A percentile compares a stretch with the other conserved stretches of the same genome.
phyloP scores from a whole-genome alignment of 2,797 vertebrate species.

The Lateolabrax maculatus region DNA sequence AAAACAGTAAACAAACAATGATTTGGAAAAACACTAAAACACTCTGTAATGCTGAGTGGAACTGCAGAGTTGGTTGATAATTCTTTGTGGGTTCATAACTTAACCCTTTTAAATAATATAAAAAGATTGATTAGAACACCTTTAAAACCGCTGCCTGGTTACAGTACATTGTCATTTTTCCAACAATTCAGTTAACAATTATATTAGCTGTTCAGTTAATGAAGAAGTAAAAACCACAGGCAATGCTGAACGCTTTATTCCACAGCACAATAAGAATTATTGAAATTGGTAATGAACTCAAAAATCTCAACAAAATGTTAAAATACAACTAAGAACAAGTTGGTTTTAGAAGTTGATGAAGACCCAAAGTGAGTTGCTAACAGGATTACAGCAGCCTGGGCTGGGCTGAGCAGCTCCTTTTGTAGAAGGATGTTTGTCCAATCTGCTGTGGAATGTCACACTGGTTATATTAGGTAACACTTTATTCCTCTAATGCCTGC shows the following conservation, averaged over 20 bases:
- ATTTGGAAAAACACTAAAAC: no score
- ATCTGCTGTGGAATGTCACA: conserved; percentile 20
- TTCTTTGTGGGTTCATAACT: conserved; percentile 4
- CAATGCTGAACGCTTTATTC: neutral
- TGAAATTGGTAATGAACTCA: neutral
- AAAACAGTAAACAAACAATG: neutral
- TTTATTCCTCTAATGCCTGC: neutral
- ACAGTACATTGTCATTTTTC: neutral
- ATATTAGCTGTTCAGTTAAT: no score
- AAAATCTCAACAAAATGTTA: neutral
- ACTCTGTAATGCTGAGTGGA: neutral
- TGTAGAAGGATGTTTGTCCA: conserved; percentile 20
- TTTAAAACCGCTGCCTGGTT: no score
- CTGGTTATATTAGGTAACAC: neutral
- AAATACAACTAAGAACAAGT: neutral
- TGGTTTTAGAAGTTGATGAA: conserved; percentile 24
- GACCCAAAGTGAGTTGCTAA: conserved; percentile 23
- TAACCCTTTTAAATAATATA: no score
- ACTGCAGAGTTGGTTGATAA: neutral
- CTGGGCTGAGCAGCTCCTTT: conserved; percentile 26
- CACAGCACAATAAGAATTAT: neutral
- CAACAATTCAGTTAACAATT: no score
- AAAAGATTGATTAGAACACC: no score
- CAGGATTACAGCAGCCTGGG: conserved; percentile 27
- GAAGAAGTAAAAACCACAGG: neutral